Evolutionary conservation across 2,888 invertebrate genomes (phyloP).

Genomic region (Adineta ricciae): DNA sequence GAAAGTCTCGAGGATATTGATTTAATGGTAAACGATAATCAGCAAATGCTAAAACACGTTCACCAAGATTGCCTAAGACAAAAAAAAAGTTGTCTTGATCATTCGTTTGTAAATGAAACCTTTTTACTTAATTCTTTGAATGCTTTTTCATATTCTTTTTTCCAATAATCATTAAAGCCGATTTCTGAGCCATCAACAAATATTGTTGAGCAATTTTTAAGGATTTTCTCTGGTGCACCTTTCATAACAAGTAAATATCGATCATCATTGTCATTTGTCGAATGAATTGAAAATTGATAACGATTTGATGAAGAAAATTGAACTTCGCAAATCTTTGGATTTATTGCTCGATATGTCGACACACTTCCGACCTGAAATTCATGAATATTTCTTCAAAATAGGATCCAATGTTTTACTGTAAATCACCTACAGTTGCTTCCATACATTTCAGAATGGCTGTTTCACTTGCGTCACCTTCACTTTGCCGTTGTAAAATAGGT

Average conservation of each 20-base stretch:
- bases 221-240: conserved; percentile 35
- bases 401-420: background rate
- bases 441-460: conserved; percentile 28
- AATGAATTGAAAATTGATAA: conserved; percentile 25
- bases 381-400: too few relatives aligned
- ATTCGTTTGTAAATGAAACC: too few relatives aligned
- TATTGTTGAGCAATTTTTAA: conserved; percentile 35
- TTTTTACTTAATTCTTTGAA: conserved; percentile 68
- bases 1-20: conserved; percentile 18
- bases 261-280: conserved; percentile 24
- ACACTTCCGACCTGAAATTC: background rate
- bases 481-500: background rate
- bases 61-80: conserved; percentile 16
- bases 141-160: conserved; percentile 30
- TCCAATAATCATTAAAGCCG: conserved; percentile 32
- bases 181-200: conserved; percentile 33
- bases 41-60: conserved; percentile 26
- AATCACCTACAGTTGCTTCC: conserved; percentile 4
- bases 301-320: conserved; percentile 34
- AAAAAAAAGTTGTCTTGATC: too few relatives aligned
- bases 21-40: conserved; percentile 25
- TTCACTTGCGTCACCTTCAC: conserved; percentile 27
- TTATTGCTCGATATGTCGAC: conserved; percentile 3
- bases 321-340: conserved; percentile 33
- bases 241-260: conserved; percentile 31